Evolutionary conservation across 2,888 invertebrate species (phyloP).

Genomic region (Tuberolachnus salignus): DNA sequence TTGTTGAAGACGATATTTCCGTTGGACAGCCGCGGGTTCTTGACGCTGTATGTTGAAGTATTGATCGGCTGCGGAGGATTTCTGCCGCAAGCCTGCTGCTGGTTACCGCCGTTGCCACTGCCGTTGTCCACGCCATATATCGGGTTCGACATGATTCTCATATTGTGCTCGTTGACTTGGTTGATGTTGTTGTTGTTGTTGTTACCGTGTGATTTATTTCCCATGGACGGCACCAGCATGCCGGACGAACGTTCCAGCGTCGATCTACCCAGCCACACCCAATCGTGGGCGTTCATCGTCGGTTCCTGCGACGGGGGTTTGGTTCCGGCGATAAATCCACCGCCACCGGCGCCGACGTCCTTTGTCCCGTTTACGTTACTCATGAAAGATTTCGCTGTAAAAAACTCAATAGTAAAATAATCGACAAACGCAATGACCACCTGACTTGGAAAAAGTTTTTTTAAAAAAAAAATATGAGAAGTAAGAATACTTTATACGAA

Average conservation of each 20-base stretch:
- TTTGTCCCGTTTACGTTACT: constrained; percentile 39
- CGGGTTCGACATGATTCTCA: constrained; percentile 81
- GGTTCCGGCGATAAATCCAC: constrained; percentile 61
- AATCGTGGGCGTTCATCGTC: constrained; percentile 89
- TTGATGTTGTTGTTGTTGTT: constrained; percentile 60
- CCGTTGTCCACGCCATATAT: constrained; percentile 65
- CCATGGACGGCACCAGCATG: constrained; percentile 58
- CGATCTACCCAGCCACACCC: constrained; percentile 92
- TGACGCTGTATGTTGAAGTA: constrained; percentile 47
- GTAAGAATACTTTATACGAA: too few relatives aligned
- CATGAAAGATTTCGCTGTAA: constrained; percentile 43
- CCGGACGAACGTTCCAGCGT: constrained; percentile 69
- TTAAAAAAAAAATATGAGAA: too few relatives aligned
- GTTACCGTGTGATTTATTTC: constrained; percentile 59
- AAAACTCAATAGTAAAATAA: too few relatives aligned
- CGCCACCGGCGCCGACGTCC: constrained; percentile 59
- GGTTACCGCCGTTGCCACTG: constrained; percentile 5
- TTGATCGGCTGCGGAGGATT: constrained; percentile 30
- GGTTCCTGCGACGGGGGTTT: constrained; percentile 66
- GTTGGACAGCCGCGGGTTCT: constrained; percentile 30
- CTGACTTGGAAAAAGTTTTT: too few relatives aligned
- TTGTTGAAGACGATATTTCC: constrained; percentile 49
- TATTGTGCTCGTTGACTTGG: constrained; percentile 65
- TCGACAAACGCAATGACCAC: too few relatives aligned
- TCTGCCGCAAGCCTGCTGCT: constrained; percentile 13